phyloP scores from a whole-genome alignment of 2,888 invertebrate genomes.

The Omphaloscelis lunosa region DNA sequence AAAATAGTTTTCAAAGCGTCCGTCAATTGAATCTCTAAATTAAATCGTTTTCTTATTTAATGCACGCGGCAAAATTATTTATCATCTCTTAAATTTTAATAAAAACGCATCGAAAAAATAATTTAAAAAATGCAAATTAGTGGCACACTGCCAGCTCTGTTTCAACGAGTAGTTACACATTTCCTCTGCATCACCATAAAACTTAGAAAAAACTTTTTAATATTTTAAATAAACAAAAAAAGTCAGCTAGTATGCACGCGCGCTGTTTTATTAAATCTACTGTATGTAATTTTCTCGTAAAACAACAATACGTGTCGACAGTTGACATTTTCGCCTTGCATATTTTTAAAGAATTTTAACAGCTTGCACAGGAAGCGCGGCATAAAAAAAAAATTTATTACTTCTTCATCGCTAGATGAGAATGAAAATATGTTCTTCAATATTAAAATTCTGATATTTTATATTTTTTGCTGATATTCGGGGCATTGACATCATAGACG shows the following conservation, averaged over 20 bases:
- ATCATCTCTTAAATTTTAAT: conserved; percentile 8
- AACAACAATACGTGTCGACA: conserved; percentile 28
- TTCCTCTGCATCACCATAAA: conserved; percentile 60
- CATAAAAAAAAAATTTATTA: conserved; percentile 36
- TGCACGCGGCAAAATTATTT: neutral
- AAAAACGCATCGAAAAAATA: conserved; percentile 20
- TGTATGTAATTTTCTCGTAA: conserved; percentile 28
- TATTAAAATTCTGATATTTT: neutral
- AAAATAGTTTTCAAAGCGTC: neutral
- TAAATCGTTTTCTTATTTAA: neutral
- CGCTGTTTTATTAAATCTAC: conserved; percentile 26
- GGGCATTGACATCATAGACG: neutral
- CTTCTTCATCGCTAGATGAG: conserved; percentile 3
- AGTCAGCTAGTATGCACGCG: conserved; percentile 15
- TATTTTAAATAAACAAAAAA: conserved; percentile 58
- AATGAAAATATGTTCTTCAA: neutral
- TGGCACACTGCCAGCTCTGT: conserved; percentile 57
- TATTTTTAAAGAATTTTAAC: conserved; percentile 3
- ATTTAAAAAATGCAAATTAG: conserved; percentile 28
- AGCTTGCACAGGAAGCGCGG: conserved; percentile 24
- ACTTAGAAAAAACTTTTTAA: conserved; percentile 45
- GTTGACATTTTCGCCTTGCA: conserved; percentile 15
- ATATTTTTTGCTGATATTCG: neutral
- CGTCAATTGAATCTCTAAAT: neutral
- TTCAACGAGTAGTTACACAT: conserved; percentile 51